Base-by-base conservation (phyloP, 1,140 invertebrate species). In the Bicyclus anynana region DNA sequence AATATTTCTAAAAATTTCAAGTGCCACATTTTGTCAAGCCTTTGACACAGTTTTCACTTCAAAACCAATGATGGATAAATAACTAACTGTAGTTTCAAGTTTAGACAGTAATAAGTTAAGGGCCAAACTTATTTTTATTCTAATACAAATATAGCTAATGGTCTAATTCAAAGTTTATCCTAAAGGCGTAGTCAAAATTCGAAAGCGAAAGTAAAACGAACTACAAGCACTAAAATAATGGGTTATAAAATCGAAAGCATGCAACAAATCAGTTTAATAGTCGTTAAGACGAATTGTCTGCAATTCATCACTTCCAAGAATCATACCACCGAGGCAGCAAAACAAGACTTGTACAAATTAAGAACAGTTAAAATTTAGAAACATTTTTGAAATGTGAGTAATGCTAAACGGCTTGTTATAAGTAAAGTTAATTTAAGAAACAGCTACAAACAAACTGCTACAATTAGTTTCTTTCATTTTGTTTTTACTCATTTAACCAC, bases 241-340 rank as follows among this genome's bases (percentile, higher is more conserved):
- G 65, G 49, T 67, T 72, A 69, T 66, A 74, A 70, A 76, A 71
- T 62, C 57, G 69, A 76, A 76, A 78, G 74, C 55, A 62, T 59
- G 70, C 69, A 72, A 72, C 70, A 67, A 78, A 78, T 78, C 67
- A 71, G 56, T 66, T 57, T 70, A 69, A 69, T 69, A 60, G 55
- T 72, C 59, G 59, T 62, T 55, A 64, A 58, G 40, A 70, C 69
- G 49, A 33, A 53, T 55, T 62, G 55, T 26, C 47, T 57, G 61
- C 56, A 52, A 77, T 73, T 62, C 67, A 75, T 75, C 70, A 73
- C 48, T 66, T 47, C 58, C n/a, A 29, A 51, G 49, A 51, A 51
- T 38, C 12, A 26, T 26, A 47, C n/a, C 44, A 47, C 26, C 21
- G 10, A 16, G 14, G 21, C n/a, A 14, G 44, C 14, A 20, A 47